These are phyloP conservation scores for Trichonephila clavipes DNA, from an alignment of 1,140 invertebrate species.

Conservation along the genomic window DNA sequence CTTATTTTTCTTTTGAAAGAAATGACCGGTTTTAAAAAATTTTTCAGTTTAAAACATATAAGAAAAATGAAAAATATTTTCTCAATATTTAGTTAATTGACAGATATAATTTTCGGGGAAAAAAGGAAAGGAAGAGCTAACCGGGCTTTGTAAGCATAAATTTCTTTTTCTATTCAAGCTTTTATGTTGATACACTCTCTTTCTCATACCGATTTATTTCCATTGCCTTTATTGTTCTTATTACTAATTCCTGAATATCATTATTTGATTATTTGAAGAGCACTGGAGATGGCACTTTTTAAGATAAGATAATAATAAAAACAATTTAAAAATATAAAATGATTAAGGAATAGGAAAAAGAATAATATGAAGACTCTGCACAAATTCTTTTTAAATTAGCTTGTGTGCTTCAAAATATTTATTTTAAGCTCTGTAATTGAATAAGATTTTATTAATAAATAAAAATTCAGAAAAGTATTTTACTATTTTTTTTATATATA, in stretches of 20 bases:
- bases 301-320: neutral
- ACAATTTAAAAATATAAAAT: neutral
- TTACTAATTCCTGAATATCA: neutral
- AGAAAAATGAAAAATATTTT: neutral
- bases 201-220: neutral
- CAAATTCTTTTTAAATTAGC: neutral
- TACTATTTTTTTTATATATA: neutral
- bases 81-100: neutral
- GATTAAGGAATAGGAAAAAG: neutral
- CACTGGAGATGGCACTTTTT: neutral
- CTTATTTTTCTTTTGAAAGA: neutral
- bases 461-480: neutral
- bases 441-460: neutral
- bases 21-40: neutral
- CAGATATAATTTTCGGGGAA: neutral
- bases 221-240: neutral
- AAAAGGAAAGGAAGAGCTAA: neutral
- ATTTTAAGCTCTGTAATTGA: neutral
- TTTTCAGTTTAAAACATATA: neutral
- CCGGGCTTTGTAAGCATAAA: neutral
- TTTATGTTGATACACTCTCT: neutral
- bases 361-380: neutral
- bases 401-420: neutral
- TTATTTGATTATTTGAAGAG: slow-evolving; percentile 11
- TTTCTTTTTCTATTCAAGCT: neutral